Evolutionary conservation across 1,140 invertebrate species (phyloP).

Genomic region (Diploscapter pachys): DNA sequence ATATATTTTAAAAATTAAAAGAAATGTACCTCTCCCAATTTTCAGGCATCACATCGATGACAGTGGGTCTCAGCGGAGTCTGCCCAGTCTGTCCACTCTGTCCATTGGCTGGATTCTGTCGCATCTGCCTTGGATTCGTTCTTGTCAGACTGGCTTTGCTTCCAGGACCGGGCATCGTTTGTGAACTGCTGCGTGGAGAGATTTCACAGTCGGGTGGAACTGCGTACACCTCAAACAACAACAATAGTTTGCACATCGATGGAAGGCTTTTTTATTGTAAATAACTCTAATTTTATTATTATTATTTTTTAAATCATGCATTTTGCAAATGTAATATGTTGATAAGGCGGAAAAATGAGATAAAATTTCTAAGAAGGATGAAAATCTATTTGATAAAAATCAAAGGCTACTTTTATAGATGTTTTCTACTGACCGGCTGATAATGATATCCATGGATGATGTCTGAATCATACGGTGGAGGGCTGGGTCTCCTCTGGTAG

Average conservation of each 20-base stretch:
- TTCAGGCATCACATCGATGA: conserved; percentile 11
- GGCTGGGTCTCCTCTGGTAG: conserved; percentile 19
- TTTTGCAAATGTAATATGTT: conserved; percentile 5
- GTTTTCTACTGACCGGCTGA: not conserved
- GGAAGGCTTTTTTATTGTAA: too few relatives aligned
- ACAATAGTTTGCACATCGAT: not conserved
- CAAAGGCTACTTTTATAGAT: too few relatives aligned
- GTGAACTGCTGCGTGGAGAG: conserved; percentile 9
- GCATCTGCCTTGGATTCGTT: conserved; percentile 12
- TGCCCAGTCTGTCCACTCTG: too few relatives aligned
- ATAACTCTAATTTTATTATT: too few relatives aligned
- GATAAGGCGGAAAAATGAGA: not conserved
- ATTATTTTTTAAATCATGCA: not conserved
- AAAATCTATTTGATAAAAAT: too few relatives aligned
- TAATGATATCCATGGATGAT: conserved; percentile 7
- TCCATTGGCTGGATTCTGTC: too few relatives aligned
- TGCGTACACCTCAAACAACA: conserved; percentile 19
- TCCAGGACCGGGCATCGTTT: not conserved
- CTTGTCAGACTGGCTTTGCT: conserved; percentile 5
- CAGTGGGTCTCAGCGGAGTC: conserved; percentile 8
- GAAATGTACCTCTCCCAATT: conserved; percentile 7
- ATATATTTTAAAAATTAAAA: not conserved
- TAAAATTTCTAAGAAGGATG: too few relatives aligned
- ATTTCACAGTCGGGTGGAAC: conserved; percentile 28
- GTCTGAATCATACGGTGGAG: conserved; percentile 29